Conservation (phyloP, 1,140 invertebrate species). For the Probaryconus sp. region DNA sequence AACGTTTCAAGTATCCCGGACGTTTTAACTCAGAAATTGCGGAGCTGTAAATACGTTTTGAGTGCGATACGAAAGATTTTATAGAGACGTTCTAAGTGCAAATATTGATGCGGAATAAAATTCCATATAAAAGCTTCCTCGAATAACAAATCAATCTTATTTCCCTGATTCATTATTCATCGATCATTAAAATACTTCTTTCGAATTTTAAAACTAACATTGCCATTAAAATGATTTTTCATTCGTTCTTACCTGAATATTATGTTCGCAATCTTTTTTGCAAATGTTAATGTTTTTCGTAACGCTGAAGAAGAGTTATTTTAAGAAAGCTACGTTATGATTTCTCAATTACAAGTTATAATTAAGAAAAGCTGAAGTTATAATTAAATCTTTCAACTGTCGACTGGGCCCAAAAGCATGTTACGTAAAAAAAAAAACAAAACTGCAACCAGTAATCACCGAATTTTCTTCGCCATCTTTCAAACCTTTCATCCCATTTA, state of each 20-base stretch:
- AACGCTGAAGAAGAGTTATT: too few relatives aligned
- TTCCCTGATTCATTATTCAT: slow-evolving; percentile 18
- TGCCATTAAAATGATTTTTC: too few relatives aligned
- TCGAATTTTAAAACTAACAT: too few relatives aligned
- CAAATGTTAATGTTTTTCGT: too few relatives aligned
- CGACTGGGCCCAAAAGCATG: too few relatives aligned
- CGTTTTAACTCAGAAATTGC: slow-evolving; percentile 25
- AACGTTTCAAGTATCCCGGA: slow-evolving; percentile 25
- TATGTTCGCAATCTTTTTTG: too few relatives aligned
- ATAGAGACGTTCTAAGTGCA: slow-evolving; percentile 6
- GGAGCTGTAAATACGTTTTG: slow-evolving; percentile 25
- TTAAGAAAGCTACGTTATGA: too few relatives aligned
- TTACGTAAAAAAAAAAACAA: slow-evolving; percentile 5
- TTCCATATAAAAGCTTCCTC: slow-evolving; percentile 10
- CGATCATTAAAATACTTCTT: too few relatives aligned
- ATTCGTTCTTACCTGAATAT: too few relatives aligned
- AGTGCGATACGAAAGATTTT: slow-evolving; percentile 22
- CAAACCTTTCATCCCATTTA: slow-evolving; percentile 33
- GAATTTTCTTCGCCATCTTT: slow-evolving; percentile 34
- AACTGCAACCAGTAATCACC: slow-evolving; percentile 19
- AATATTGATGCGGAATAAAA: slow-evolving; percentile 30
- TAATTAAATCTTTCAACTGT: slow-evolving; percentile 5
- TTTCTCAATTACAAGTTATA: slow-evolving; percentile 7
- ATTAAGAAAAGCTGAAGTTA: neutral
- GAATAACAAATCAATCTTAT: slow-evolving; percentile 5